Conservation (phyloP, 2,888 invertebrate species). For the Mimumesa dahlbomi region DNA sequence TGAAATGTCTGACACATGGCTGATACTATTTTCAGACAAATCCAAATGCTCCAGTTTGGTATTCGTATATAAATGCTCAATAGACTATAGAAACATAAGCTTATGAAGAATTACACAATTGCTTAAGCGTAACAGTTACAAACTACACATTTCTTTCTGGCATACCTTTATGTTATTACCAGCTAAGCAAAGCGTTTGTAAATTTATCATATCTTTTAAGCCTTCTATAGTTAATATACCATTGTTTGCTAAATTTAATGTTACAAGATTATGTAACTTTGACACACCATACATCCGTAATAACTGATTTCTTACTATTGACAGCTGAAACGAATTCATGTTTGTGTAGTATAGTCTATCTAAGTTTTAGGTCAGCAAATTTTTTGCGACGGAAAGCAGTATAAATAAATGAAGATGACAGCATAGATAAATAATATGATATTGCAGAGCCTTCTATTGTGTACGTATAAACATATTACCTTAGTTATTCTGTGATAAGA, state of each 20-base stretch:
- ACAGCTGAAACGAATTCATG: slow-evolving; percentile 84
- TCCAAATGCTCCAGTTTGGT: slow-evolving; percentile 91
- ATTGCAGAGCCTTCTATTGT: background rate
- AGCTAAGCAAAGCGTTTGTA: slow-evolving; percentile 91
- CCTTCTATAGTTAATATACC: slow-evolving; percentile 95
- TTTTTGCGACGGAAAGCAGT: background rate
- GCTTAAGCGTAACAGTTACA: background rate
- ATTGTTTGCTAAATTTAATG: slow-evolving; percentile 92
- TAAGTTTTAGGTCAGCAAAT: background rate
- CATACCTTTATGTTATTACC: slow-evolving; percentile 93
- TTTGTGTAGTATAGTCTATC: background rate
- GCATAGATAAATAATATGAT: background rate
- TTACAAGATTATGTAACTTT: slow-evolving; percentile 88
- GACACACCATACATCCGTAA: slow-evolving; percentile 94
- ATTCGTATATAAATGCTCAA: slow-evolving; percentile 93
- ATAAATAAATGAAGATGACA: background rate
- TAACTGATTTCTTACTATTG: slow-evolving; percentile 91
- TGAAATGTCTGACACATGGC: slow-evolving; percentile 91
- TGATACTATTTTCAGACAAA: slow-evolving; percentile 93
- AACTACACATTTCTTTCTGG: slow-evolving; percentile 1
- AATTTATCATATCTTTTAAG: slow-evolving; percentile 89
- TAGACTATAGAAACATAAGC: slow-evolving; percentile 81
- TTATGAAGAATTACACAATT: slow-evolving; percentile 14
- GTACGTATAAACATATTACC: slow-evolving; percentile 79
- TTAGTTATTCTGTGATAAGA: slow-evolving; percentile 89